These are phyloP conservation scores for Archaeoteleia sp. DNA, from an alignment of 2,888 invertebrate species.

Conservation along the genomic window DNA sequence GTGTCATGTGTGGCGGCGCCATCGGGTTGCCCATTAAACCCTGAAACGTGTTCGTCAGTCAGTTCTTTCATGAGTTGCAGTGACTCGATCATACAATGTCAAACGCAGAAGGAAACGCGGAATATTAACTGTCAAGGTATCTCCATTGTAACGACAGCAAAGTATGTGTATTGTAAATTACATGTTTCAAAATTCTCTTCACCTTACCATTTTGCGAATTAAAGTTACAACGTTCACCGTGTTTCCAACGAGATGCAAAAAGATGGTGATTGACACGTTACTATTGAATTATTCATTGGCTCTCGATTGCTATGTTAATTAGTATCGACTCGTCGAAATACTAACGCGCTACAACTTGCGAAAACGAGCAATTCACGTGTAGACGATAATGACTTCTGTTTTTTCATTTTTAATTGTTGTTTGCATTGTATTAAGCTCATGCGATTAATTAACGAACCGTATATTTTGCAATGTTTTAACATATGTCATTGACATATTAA, in stretches of 20 bases:
- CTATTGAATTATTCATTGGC: conserved; percentile 31
- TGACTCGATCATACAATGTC: conserved; percentile 8
- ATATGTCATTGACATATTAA: too few relatives aligned
- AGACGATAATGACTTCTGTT: conserved; percentile 4
- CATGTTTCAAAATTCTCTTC: conserved; percentile 15
- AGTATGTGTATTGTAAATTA: not conserved
- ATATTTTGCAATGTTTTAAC: not conserved
- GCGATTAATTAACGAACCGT: too few relatives aligned
- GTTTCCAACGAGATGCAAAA: conserved; percentile 17
- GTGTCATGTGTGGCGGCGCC: conserved; percentile 71
- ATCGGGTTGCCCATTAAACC: conserved; percentile 70
- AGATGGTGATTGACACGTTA: conserved; percentile 25
- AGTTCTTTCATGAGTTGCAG: conserved; percentile 23
- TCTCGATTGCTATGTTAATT: conserved; percentile 34
- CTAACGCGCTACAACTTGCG: not conserved
- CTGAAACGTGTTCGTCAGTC: conserved; percentile 55
- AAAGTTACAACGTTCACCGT: conserved; percentile 7
- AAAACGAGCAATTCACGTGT: conserved; percentile 1
- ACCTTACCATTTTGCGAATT: not conserved
- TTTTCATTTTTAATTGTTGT: not conserved
- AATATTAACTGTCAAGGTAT: conserved; percentile 11
- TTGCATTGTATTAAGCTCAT: not conserved
- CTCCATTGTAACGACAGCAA: not conserved
- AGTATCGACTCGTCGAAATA: conserved; percentile 20
- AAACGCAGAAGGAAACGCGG: conserved; percentile 1